Evolutionary conservation across 2,113 vertebrate species (phyloP).

Genomic region (Catharus fuscescens): DNA sequence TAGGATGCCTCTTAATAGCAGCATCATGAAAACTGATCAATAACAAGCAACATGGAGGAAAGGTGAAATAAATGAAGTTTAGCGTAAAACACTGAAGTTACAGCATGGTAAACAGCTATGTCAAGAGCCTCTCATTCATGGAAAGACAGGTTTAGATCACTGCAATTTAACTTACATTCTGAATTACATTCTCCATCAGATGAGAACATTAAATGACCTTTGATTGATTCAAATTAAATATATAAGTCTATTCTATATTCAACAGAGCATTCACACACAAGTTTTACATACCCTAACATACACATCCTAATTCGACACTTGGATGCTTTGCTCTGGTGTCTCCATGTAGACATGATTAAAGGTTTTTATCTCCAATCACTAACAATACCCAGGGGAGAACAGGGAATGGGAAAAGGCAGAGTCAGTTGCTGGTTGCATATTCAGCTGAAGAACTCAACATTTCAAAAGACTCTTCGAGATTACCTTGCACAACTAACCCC

Average conservation of each 20-base stretch:
- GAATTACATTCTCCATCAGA: conserved; percentile 2
- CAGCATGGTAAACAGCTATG: background rate
- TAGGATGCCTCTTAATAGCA: background rate
- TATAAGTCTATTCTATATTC: background rate
- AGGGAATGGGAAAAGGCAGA: conserved; percentile 13
- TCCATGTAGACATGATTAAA: conserved; percentile 21
- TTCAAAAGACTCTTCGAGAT: background rate
- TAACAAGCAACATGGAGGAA: background rate
- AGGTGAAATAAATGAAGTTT: background rate
- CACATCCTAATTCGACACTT: background rate
- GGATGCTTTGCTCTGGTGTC: background rate
- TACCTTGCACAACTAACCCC: background rate
- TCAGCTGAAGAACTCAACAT: background rate
- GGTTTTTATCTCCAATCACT: background rate
- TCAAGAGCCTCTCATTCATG: background rate
- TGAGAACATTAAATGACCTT: background rate
- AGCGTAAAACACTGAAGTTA: background rate
- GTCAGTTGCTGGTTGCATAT: background rate
- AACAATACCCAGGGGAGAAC: background rate
- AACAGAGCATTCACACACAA: background rate
- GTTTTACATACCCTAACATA: conserved; percentile 27
- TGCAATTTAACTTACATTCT: background rate
- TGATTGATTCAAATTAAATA: conserved; percentile 15
- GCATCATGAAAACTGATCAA: background rate
- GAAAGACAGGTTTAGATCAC: background rate